Evolutionary conservation across 2,888 invertebrate species (phyloP).

Genomic region (Plusia festucae): DNA sequence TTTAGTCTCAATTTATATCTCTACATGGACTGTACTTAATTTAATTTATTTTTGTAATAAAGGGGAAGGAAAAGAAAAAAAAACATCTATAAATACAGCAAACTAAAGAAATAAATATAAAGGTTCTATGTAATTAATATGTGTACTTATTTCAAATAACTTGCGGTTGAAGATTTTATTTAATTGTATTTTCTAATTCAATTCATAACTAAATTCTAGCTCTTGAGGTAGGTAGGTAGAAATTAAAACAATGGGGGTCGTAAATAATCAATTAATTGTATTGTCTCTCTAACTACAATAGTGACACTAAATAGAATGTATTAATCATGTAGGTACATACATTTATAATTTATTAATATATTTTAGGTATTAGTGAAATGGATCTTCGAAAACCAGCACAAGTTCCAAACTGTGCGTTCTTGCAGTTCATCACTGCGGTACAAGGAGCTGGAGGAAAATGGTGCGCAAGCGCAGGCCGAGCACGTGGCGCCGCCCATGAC

Average conservation of each 20-base stretch:
- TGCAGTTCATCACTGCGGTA: conserved; percentile 89
- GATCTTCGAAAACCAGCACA: conserved; percentile 93
- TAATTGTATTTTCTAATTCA: no score
- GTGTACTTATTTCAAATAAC: no score
- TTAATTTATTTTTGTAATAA: no score
- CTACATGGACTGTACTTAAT: background rate
- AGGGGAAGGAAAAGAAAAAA: background rate
- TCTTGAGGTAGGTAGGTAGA: conserved; percentile 15
- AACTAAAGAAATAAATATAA: no score
- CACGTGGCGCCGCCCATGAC: conserved; percentile 63
- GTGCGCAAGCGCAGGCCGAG: conserved; percentile 65
- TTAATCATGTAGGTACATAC: conserved; percentile 15
- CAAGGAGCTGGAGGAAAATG: conserved; percentile 84
- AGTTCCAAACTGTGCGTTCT: conserved; percentile 90
- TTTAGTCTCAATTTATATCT: no score
- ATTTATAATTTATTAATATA: conserved; percentile 10
- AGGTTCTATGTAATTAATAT: no score
- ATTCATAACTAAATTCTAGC: background rate
- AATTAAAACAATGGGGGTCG: conserved; percentile 16
- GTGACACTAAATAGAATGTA: conserved; percentile 12
- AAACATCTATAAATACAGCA: no score
- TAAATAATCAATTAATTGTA: conserved; percentile 15
- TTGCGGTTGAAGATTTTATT: background rate
- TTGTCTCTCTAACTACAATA: conserved; percentile 24
- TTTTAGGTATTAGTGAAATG: conserved; percentile 90